A percentile compares a stretch with the other conserved stretches of the same genome.
phyloP scores from a whole-genome alignment of 2,797 vertebrate species.

The Channallabes apus region DNA sequence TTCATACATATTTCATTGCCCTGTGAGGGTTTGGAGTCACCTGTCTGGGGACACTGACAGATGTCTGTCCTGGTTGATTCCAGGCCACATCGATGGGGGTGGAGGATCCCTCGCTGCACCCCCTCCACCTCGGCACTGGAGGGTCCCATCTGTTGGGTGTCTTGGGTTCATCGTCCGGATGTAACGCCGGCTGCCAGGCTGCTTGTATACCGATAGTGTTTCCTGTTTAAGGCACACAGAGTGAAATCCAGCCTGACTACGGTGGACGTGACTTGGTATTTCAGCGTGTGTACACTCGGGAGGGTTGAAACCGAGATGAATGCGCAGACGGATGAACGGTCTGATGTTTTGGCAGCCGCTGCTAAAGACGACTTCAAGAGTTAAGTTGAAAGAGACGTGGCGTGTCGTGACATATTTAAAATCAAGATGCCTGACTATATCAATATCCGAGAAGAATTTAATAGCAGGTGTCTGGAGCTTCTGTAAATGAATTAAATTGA shows the following conservation, averaged over 20 bases:
- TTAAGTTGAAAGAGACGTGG: not conserved
- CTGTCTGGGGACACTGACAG: conserved; percentile 76
- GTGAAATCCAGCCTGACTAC: conserved; percentile 42
- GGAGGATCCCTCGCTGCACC: conserved; percentile 12
- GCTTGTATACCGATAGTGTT: conserved; percentile 51
- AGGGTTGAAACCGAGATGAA: conserved; percentile 40
- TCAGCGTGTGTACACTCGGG: conserved; percentile 25
- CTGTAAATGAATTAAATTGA: not conserved
- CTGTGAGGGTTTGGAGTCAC: conserved; percentile 63
- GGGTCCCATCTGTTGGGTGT: conserved; percentile 73
- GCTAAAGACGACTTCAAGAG: not conserved
- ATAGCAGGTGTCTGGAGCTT: not conserved
- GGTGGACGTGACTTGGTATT: conserved; percentile 4
- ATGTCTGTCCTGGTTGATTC: conserved; percentile 74
- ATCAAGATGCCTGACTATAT: conserved; percentile 15
- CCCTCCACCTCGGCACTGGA: conserved; percentile 55
- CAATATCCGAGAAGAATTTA: not conserved
- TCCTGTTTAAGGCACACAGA: conserved; percentile 41
- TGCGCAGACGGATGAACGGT: conserved; percentile 44
- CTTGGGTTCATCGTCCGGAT: conserved; percentile 51
- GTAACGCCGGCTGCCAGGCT: conserved; percentile 38
- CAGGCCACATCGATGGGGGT: conserved; percentile 53
- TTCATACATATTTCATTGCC: conserved; percentile 80
- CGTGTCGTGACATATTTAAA: conserved; percentile 23
- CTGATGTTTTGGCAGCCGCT: conserved; percentile 8